phyloP scores from a whole-genome alignment of 2,113 vertebrate genomes.

The Gila orcuttii region DNA sequence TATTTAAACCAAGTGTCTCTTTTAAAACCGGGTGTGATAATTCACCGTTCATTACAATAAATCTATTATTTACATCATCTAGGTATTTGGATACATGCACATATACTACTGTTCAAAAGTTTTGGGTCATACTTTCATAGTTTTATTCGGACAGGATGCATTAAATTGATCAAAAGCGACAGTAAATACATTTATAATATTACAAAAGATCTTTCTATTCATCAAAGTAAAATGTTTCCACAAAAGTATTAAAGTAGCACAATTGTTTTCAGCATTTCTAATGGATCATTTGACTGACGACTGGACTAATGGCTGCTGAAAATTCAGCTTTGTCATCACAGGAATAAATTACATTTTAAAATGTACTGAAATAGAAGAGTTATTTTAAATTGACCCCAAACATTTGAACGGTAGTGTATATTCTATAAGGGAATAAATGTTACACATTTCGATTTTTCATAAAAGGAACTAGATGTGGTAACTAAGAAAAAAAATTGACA shows the following conservation, averaged over 20 bases:
- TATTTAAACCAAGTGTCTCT: neutral
- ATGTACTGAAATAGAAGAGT: neutral
- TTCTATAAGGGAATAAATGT: neutral
- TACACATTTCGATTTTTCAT: neutral
- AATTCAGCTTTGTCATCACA: neutral
- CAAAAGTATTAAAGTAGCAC: neutral
- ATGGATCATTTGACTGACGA: neutral
- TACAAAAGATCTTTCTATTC: neutral
- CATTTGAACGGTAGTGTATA: neutral
- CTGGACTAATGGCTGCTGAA: neutral
- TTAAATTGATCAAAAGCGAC: neutral
- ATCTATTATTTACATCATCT: neutral
- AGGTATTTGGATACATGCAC: neutral
- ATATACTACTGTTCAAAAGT: neutral
- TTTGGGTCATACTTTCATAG: neutral
- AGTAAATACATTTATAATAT: neutral
- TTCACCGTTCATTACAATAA: neutral
- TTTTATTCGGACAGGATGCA: neutral
- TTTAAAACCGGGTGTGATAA: neutral
- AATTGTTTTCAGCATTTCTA: neutral
- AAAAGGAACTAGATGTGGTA: too few relatives aligned
- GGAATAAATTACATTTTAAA: neutral
- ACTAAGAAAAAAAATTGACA: too few relatives aligned
- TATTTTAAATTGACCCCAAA: neutral
- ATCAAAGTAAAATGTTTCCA: neutral